Conservation (phyloP, 2,888 invertebrate species). For the Acanthosepion esculentum region DNA sequence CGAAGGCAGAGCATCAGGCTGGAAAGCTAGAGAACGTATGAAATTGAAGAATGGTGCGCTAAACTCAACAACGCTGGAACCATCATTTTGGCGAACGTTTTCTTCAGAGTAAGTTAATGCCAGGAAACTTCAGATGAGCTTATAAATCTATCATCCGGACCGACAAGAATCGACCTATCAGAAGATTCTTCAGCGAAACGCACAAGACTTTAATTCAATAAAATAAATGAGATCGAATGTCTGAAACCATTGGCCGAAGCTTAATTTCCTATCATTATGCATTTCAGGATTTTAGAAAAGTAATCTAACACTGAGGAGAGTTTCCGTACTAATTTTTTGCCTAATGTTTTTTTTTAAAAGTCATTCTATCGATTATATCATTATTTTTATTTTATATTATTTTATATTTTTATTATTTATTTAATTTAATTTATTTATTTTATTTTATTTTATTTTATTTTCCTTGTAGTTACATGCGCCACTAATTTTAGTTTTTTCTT, state of each 20-base stretch:
- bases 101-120: neutral
- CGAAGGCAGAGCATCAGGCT: neutral
- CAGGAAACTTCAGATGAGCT: neutral
- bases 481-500: too few relatives aligned
- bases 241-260: neutral
- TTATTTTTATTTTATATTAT: too few relatives aligned
- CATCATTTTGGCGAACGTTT: neutral
- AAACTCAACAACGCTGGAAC: neutral
- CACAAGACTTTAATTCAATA: neutral
- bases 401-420: too few relatives aligned
- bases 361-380: too few relatives aligned
- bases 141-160: neutral
- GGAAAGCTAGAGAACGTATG: neutral
- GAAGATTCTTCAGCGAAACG: neutral
- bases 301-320: too few relatives aligned
- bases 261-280: neutral
- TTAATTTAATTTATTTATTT: too few relatives aligned
- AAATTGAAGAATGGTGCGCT: neutral
- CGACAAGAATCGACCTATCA: neutral
- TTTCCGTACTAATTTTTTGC: too few relatives aligned
- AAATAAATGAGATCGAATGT: neutral
- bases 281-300: too few relatives aligned
- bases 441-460: too few relatives aligned
- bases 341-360: too few relatives aligned
- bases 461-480: too few relatives aligned